These are phyloP conservation scores for Sebastiscus albofasciatus DNA, from an alignment of 2,797 vertebrate genomes.

Conservation along the genomic window DNA sequence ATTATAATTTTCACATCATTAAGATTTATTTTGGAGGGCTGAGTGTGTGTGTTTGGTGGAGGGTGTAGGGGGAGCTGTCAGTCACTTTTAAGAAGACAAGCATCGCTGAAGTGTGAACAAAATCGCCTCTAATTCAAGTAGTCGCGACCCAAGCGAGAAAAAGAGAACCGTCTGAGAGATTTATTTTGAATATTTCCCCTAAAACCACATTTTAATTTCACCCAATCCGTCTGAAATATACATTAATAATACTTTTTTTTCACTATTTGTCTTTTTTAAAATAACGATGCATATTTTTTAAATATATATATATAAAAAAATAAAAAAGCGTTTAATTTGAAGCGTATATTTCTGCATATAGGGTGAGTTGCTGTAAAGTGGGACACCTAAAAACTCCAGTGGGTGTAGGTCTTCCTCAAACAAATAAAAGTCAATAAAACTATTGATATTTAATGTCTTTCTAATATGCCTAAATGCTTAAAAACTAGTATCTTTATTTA, in stretches of 20 bases:
- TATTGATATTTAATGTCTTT: no score
- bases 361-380: no score
- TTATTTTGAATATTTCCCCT: not conserved
- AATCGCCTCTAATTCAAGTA: conserved; percentile 83
- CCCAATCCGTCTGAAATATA: not conserved
- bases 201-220: not conserved
- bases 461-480: no score
- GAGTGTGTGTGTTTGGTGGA: conserved; percentile 58
- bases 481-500: no score
- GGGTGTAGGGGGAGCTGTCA: conserved; percentile 75
- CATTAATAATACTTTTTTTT: not conserved
- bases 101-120: conserved; percentile 91
- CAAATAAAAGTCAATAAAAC: no score
- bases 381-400: no score
- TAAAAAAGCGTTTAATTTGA: not conserved
- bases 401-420: no score
- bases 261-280: not conserved
- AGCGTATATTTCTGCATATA: not conserved
- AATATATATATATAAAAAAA: not conserved
- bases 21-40: conserved; percentile 80
- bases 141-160: conserved; percentile 88
- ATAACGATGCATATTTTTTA: not conserved
- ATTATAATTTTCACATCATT: conserved; percentile 90
- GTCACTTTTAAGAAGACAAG: conserved; percentile 93
- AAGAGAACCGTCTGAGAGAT: conserved; percentile 84